A percentile compares a stretch with the other conserved stretches of the same genome.
These are phyloP conservation scores for Pardalotus punctatus DNA, from an alignment of 2,113 vertebrate species.

Conservation along the genomic window DNA sequence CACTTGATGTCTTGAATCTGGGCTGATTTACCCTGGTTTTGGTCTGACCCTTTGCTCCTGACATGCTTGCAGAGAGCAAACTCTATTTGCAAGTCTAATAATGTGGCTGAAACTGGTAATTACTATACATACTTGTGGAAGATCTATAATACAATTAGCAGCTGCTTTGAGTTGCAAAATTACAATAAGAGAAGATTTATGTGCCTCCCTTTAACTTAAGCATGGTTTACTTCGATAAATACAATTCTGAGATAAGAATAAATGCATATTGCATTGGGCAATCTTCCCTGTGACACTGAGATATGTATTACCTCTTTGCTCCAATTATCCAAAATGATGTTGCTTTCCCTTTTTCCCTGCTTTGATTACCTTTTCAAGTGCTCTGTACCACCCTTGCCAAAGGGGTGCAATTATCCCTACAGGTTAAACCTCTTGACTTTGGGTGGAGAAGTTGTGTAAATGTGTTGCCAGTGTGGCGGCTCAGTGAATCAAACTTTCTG, in stretches of 20 bases:
- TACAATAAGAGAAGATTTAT: slow-evolving; percentile 73
- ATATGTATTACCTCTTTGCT: slow-evolving; percentile 63
- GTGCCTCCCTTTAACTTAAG: slow-evolving; percentile 70
- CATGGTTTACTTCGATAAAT: slow-evolving; percentile 72
- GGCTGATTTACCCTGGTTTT: background rate
- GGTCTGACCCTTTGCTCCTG: background rate
- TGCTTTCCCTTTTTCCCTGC: slow-evolving; percentile 69
- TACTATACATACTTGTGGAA: slow-evolving; percentile 46
- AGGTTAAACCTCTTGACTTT: slow-evolving; percentile 29
- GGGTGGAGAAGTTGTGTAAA: slow-evolving; percentile 51
- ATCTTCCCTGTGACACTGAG: slow-evolving; percentile 68
- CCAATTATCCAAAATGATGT: slow-evolving; percentile 70
- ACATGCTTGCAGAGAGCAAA: slow-evolving; percentile 14
- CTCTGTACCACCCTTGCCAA: slow-evolving; percentile 19
- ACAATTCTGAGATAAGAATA: slow-evolving; percentile 72
- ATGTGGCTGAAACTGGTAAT: slow-evolving; percentile 54
- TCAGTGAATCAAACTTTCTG: slow-evolving; percentile 34
- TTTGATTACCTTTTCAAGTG: slow-evolving; percentile 65
- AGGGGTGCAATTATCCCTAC: slow-evolving; percentile 47
- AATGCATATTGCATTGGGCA: slow-evolving; percentile 67
- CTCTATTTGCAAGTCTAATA: slow-evolving; percentile 62
- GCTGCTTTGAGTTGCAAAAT: slow-evolving; percentile 66
- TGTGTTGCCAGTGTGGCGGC: background rate
- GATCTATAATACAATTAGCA: slow-evolving; percentile 72
- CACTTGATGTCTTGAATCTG: background rate